Evolutionary conservation across 2,888 invertebrate species (phyloP).

Genomic region (Prosopocoilus inquinatus): DNA sequence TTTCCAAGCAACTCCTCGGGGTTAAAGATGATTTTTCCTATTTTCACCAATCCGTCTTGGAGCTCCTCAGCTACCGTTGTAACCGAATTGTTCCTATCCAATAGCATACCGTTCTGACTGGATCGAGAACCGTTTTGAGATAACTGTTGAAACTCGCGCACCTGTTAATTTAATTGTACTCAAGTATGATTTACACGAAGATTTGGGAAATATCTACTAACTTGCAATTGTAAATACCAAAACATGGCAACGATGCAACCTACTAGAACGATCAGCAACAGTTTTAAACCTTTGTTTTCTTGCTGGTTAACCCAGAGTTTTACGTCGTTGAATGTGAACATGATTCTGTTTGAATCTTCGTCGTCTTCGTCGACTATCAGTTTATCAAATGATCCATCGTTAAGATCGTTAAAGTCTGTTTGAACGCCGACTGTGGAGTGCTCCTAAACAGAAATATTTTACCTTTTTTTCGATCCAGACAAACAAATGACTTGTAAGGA

Average conservation of each 20-base stretch:
- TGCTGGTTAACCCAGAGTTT: conserved; percentile 71
- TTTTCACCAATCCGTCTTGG: conserved; percentile 64
- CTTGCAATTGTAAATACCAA: conserved; percentile 74
- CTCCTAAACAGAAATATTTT: no score
- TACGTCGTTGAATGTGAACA: conserved; percentile 19
- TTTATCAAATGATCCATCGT: no score
- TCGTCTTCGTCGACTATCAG: conserved; percentile 4
- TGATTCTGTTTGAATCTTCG: background rate
- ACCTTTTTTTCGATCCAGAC: no score
- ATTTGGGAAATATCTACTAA: conserved; percentile 41
- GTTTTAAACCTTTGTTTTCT: conserved; percentile 72
- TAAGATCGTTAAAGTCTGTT: conserved; percentile 45
- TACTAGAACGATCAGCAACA: conserved; percentile 65
- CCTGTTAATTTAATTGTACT: conserved; percentile 43
- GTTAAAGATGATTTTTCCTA: conserved; percentile 89
- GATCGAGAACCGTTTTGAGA: conserved; percentile 54
- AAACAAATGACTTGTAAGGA: no score
- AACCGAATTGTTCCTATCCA: conserved; percentile 44
- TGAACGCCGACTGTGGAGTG: conserved; percentile 57
- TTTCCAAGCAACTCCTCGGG: conserved; percentile 86
- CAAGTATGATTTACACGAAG: background rate
- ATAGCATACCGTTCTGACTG: conserved; percentile 52
- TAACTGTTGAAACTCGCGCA: conserved; percentile 65
- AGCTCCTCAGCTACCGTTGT: conserved; percentile 62
- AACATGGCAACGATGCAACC: conserved; percentile 70